A percentile compares a stretch with the other conserved stretches of the same genome.
Conservation (phyloP, 2,888 invertebrate genomes). For the Busseola fusca region DNA sequence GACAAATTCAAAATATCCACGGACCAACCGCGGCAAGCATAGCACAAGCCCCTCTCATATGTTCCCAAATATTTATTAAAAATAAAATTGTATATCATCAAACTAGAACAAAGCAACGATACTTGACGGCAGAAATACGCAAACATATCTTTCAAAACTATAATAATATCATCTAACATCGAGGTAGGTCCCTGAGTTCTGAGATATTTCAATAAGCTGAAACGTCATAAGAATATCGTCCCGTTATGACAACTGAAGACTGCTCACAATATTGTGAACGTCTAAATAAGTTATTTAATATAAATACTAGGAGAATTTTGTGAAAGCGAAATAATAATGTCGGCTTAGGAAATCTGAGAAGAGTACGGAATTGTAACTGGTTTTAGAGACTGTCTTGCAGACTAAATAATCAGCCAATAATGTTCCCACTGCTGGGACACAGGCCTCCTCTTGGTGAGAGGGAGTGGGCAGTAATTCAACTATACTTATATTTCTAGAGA, state of each 20-base stretch:
- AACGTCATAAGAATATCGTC: slow-evolving; percentile 32
- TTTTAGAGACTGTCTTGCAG: no score
- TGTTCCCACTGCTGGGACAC: no score
- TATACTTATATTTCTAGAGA: no score
- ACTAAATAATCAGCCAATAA: no score
- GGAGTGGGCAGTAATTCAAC: no score
- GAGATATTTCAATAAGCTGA: slow-evolving; percentile 47
- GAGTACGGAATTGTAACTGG: no score
- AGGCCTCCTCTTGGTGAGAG: no score
- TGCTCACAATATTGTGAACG: slow-evolving; percentile 36
- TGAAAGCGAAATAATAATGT: slow-evolving; percentile 13
- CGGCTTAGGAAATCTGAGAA: neutral
- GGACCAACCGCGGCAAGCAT: no score
- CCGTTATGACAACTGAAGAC: slow-evolving; percentile 39
- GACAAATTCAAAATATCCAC: no score
- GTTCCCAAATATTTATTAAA: no score
- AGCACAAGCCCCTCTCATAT: no score
- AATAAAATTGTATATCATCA: no score
- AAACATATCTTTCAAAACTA: slow-evolving; percentile 4
- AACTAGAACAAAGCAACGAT: neutral
- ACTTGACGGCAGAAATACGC: neutral
- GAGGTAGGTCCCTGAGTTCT: neutral
- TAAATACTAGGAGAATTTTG: slow-evolving; percentile 8
- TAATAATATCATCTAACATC: neutral
- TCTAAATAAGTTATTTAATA: slow-evolving; percentile 43